These are phyloP conservation scores for Amia ocellicauda DNA, from an alignment of 2,113 vertebrate genomes.

Conservation along the genomic window DNA sequence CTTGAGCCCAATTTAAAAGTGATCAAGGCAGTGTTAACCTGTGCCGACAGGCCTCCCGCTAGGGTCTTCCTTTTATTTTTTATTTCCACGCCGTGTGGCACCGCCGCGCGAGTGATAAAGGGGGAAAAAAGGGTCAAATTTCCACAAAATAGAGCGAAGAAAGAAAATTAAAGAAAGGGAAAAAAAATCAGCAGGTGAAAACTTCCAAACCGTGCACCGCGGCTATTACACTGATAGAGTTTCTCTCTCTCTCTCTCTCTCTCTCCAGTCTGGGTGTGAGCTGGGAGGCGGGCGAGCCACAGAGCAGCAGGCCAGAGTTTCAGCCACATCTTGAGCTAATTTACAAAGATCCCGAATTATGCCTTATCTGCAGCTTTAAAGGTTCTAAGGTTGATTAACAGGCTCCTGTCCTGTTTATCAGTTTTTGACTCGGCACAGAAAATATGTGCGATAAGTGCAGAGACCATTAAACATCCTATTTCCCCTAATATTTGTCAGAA, in stretches of 20 bases:
- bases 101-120: slow-evolving; percentile 59
- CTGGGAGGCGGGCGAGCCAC: slow-evolving; percentile 44
- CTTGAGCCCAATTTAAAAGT: slow-evolving; percentile 46
- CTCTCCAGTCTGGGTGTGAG: slow-evolving; percentile 23
- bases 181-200: slow-evolving; percentile 34
- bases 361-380: slow-evolving; percentile 74
- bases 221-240: slow-evolving; percentile 68
- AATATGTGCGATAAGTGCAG: slow-evolving; percentile 70
- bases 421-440: slow-evolving; percentile 63
- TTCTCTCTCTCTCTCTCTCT: no score
- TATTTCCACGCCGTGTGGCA: slow-evolving; percentile 52
- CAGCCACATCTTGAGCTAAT: slow-evolving; percentile 71
- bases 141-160: slow-evolving; percentile 42
- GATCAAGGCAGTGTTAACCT: slow-evolving; percentile 52
- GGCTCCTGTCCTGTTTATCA: slow-evolving; percentile 71
- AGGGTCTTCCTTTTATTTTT: slow-evolving; percentile 45
- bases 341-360: slow-evolving; percentile 70
- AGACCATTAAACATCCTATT: slow-evolving; percentile 72
- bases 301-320: slow-evolving; percentile 46
- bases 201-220: slow-evolving; percentile 56
- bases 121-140: slow-evolving; percentile 58
- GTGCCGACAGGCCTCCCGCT: slow-evolving; percentile 37
- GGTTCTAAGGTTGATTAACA: slow-evolving; percentile 75
- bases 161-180: slow-evolving; percentile 27
- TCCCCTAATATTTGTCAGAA: slow-evolving; percentile 72